Percentiles rank a stretch among this genome's conserved stretches.
Conservation (phyloP, 2,797 vertebrate species). For the Sebastes vulpes region DNA sequence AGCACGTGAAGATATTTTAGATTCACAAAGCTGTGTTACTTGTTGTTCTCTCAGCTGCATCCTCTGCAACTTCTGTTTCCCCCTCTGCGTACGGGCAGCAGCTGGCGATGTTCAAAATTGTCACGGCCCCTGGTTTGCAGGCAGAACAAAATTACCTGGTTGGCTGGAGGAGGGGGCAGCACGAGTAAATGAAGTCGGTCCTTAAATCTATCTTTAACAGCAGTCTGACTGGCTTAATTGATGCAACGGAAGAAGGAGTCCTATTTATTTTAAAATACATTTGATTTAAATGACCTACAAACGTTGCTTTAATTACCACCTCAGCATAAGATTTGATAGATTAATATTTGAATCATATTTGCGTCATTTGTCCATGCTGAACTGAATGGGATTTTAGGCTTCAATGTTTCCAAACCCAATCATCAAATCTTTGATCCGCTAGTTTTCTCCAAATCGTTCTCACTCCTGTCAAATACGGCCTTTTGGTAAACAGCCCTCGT, state of each 20-base stretch:
- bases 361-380: background rate
- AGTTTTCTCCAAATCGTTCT: no score
- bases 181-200: slow-evolving; percentile 35
- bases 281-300: background rate
- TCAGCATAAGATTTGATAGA: background rate
- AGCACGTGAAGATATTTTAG: slow-evolving; percentile 21
- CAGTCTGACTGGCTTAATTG: slow-evolving; percentile 28
- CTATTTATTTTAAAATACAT: slow-evolving; percentile 4
- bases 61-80: slow-evolving; percentile 47
- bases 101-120: slow-evolving; percentile 58
- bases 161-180: slow-evolving; percentile 28
- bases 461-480: no score
- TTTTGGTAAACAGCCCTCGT: no score
- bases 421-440: background rate
- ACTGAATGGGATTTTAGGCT: background rate
- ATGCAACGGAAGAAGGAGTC: background rate
- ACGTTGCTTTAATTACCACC: background rate
- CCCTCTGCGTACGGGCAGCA: slow-evolving; percentile 51
- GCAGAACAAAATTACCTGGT: slow-evolving; percentile 58
- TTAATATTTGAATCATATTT: background rate
- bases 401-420: background rate
- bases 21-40: slow-evolving; percentile 39
- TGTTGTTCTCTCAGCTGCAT: slow-evolving; percentile 40
- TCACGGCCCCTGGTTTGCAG: slow-evolving; percentile 47
- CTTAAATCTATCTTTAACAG: slow-evolving; percentile 28